phyloP scores from a whole-genome alignment of 2,797 vertebrate species.

The Helostoma temminkii region DNA sequence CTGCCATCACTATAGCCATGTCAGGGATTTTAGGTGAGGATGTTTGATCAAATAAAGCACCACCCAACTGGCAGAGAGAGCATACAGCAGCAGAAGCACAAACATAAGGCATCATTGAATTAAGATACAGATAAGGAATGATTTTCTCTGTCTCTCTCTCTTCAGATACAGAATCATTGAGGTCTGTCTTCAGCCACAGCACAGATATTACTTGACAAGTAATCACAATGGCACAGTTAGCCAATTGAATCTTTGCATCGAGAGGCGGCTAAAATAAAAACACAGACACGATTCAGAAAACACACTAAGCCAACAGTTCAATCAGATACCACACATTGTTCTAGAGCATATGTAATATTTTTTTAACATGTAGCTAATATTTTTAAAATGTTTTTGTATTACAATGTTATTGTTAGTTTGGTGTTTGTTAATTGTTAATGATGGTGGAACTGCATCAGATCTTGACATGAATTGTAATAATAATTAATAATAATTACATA shows the following conservation, averaged over 20 bases:
- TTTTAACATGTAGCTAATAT: neutral
- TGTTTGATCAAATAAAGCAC: conserved; percentile 65
- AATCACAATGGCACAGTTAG: conserved; percentile 24
- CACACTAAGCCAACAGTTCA: neutral
- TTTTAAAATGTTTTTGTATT: neutral
- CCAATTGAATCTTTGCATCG: conserved; percentile 28
- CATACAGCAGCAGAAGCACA: conserved; percentile 28
- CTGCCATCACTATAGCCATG: conserved; percentile 64
- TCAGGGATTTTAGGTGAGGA: conserved; percentile 69
- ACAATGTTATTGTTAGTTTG: neutral
- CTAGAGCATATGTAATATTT: neutral
- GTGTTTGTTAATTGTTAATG: neutral
- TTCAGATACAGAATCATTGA: conserved; percentile 51
- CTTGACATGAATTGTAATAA: neutral
- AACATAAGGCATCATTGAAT: conserved; percentile 51
- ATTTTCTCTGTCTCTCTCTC: neutral
- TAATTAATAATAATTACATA: too few species aligned
- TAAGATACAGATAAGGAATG: conserved; percentile 60
- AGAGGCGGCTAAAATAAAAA: conserved; percentile 30
- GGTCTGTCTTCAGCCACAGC: conserved; percentile 33
- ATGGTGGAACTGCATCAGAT: neutral
- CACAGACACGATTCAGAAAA: conserved; percentile 10
- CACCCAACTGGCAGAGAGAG: conserved; percentile 57
- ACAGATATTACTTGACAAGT: conserved; percentile 42
- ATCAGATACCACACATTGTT: neutral